A percentile compares a stretch with the other conserved stretches of the same genome.
phyloP scores from a whole-genome alignment of 2,113 vertebrate species.

The Puntigrus tetrazona region DNA sequence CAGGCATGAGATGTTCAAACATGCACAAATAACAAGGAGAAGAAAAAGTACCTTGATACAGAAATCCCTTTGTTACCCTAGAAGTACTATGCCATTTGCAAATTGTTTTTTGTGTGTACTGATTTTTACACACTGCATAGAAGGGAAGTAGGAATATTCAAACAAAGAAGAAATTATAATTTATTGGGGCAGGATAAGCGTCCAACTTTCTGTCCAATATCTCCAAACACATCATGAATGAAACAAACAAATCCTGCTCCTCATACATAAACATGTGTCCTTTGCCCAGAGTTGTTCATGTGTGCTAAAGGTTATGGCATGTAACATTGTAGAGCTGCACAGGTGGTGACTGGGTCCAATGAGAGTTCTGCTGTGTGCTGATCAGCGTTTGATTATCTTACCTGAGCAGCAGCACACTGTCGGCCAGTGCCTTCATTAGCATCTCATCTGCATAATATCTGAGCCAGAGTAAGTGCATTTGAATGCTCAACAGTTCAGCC shows the following conservation, averaged over 20 bases:
- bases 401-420: constrained; percentile 56
- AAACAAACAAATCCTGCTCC: constrained; percentile 15
- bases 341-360: constrained; percentile 19
- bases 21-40: constrained; percentile 10
- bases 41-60: constrained; percentile 7
- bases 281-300: constrained; percentile 18
- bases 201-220: constrained; percentile 2
- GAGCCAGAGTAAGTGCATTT: constrained; percentile 62
- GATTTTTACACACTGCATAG: not conserved
- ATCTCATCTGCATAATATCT: constrained; percentile 75
- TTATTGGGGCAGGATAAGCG: not conserved
- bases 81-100: too few species aligned
- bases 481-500: constrained; percentile 44
- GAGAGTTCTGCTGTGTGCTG: constrained; percentile 40
- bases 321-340: constrained; percentile 1
- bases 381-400: constrained; percentile 69
- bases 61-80: not conserved
- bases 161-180: not conserved
- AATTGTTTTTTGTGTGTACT: not conserved
- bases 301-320: constrained; percentile 28
- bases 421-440: constrained; percentile 68
- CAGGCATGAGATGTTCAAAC: not conserved
- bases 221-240: not conserved
- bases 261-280: constrained; percentile 19
- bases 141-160: not conserved